Base-by-base conservation (phyloP, 2,888 invertebrate species). In the Drosophila yooni region DNA sequence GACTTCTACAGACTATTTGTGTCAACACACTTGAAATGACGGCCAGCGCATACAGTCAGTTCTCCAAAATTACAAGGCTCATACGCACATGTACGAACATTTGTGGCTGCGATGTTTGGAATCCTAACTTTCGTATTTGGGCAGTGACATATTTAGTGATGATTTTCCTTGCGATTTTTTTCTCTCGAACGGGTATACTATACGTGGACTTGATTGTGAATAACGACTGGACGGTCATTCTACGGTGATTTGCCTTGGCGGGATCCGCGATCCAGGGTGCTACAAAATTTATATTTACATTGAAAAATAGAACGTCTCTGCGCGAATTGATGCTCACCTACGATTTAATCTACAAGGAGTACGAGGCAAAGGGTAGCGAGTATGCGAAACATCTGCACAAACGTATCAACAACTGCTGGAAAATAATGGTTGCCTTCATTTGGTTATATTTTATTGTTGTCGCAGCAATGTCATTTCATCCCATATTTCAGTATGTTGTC, bases 161-260 rank as follows among this genome's bases (percentile, higher is more conserved):
- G 1, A 7, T 0, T 21, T 13, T 1, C 3, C 3, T 13, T 43
- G 1, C n/a, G 2, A 43, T 60, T 7, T 89, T 70, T 10, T 86
- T 79, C 51, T 27, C 18, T 82, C 79, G 15, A 82, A 89, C 2
- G 40, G 57, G 1, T 91, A 91, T 51, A 91, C 91, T 0, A 64
- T 90, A 89, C 34, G 60, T 80, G 34, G 91, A 87, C 0, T 40
- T 84, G 2, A 43, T 80, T 1, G 5, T 85, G 0, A 54, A 86
- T 1, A 61, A 70, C 0, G 86, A 91, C 27, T 83, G 81, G 76
- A 86, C 81, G 0, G 63, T 79, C 0, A 79, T 91, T 8, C 58
- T 91, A 2, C 80, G 89, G 63, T 71, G 81, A 0, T 18, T 83
- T 1, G 69, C 84, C 38, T 62, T 83, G 76, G 70, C 56, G 0